These are phyloP conservation scores for Hybos culiciformis DNA, from an alignment of 2,888 invertebrate species.

Conservation along the genomic window DNA sequence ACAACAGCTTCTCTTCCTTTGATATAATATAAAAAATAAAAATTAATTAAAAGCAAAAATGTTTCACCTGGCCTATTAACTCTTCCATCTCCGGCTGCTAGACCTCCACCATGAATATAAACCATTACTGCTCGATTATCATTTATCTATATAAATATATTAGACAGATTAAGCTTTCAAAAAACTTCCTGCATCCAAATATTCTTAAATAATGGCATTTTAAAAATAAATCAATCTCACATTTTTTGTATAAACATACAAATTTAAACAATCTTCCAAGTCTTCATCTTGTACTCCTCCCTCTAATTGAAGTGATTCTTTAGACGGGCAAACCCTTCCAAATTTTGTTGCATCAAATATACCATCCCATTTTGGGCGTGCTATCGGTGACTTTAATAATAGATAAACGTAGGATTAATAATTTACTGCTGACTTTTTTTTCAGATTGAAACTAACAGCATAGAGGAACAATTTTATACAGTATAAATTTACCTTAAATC, in stretches of 20 bases:
- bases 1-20: no score
- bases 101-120: conserved; percentile 36
- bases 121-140: conserved; percentile 34
- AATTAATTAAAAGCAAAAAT: no score
- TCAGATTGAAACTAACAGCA: background rate
- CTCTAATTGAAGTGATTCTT: conserved; percentile 17
- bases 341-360: conserved; percentile 22
- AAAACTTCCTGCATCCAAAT: background rate
- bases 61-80: no score
- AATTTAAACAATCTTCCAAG: conserved; percentile 31
- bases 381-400: conserved; percentile 21
- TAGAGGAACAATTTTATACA: no score
- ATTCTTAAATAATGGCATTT: background rate
- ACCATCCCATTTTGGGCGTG: conserved; percentile 24
- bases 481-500: conserved; percentile 23
- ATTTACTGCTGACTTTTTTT: background rate
- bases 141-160: conserved; percentile 18
- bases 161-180: background rate
- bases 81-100: conserved; percentile 31
- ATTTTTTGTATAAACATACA: conserved; percentile 31
- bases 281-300: conserved; percentile 22
- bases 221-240: conserved; percentile 20
- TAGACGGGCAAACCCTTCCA: conserved; percentile 29
- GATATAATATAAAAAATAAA: no score
- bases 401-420: background rate